A percentile compares a stretch with the other conserved stretches of the same genome.
These are phyloP conservation scores for Notolepis coatsorum DNA, from an alignment of 2,797 vertebrate species.

Conservation along the genomic window DNA sequence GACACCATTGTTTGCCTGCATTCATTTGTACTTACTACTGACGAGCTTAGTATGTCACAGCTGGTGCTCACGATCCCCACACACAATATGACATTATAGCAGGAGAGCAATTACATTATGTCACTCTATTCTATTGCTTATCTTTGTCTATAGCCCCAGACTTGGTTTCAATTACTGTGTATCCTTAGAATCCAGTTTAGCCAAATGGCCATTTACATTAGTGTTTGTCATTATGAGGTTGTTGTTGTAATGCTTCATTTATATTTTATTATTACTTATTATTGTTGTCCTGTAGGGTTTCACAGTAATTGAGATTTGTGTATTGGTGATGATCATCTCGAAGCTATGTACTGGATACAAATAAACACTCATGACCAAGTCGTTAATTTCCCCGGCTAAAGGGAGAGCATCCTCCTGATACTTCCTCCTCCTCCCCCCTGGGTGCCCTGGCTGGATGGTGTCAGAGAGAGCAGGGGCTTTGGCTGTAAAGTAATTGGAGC, in stretches of 20 bases:
- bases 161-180: background rate
- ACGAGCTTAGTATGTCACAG: conserved; percentile 45
- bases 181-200: background rate
- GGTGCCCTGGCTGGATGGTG: background rate
- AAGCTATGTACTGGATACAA: background rate
- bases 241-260: background rate
- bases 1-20: conserved; percentile 27
- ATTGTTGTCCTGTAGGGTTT: background rate
- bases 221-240: conserved; percentile 10
- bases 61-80: conserved; percentile 31
- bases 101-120: conserved; percentile 30
- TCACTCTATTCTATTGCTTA: conserved; percentile 13
- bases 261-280: background rate
- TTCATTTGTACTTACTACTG: conserved; percentile 38
- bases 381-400: background rate
- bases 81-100: conserved; percentile 33
- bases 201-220: conserved; percentile 5
- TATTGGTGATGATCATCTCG: background rate
- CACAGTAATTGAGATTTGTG: background rate
- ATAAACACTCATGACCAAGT: background rate
- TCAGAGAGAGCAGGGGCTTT: conserved; percentile 3
- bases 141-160: conserved; percentile 6
- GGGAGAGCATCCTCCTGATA: background rate
- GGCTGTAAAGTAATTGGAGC: conserved; percentile 57
- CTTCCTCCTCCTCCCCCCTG: background rate